A percentile compares a stretch with the other conserved stretches of the same genome.
These are phyloP conservation scores for Hycleus cichorii DNA, from an alignment of 1,140 invertebrate species.

Conservation along the genomic window DNA sequence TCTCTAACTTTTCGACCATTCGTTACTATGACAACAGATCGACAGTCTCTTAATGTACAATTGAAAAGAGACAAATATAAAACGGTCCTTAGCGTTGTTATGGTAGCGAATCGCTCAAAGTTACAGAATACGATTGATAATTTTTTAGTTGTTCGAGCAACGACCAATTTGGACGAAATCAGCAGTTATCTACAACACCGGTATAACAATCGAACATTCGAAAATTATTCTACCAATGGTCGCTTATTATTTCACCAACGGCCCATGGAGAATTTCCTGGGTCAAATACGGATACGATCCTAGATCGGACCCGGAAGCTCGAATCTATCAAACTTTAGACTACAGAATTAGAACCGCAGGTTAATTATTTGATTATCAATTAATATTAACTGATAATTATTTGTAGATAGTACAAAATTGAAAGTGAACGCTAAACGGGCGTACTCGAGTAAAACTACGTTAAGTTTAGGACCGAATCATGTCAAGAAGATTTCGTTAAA, in stretches of 20 bases:
- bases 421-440: conserved; percentile 50
- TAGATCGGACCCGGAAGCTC: conserved; percentile 63
- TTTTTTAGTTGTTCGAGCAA: conserved; percentile 58
- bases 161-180: conserved; percentile 80
- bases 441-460: conserved; percentile 42
- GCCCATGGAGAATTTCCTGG: conserved; percentile 85
- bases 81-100: too few species aligned
- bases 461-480: conserved; percentile 33
- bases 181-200: conserved; percentile 59
- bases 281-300: conserved; percentile 82
- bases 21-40: too few species aligned
- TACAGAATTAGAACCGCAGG: conserved; percentile 67
- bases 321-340: conserved; percentile 81
- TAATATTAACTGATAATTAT: conserved; percentile 17
- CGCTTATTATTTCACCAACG: conserved; percentile 77
- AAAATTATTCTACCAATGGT: conserved; percentile 74
- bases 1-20: too few species aligned
- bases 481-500: conserved; percentile 39
- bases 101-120: too few species aligned
- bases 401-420: conserved; percentile 47
- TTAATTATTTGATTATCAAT: conserved; percentile 21
- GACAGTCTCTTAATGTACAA: too few species aligned
- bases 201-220: conserved; percentile 54
- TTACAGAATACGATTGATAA: not conserved
- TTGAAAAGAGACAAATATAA: too few species aligned